Evolutionary conservation across 2,797 vertebrate species (phyloP).

Genomic region (Malurus leucopterus): DNA sequence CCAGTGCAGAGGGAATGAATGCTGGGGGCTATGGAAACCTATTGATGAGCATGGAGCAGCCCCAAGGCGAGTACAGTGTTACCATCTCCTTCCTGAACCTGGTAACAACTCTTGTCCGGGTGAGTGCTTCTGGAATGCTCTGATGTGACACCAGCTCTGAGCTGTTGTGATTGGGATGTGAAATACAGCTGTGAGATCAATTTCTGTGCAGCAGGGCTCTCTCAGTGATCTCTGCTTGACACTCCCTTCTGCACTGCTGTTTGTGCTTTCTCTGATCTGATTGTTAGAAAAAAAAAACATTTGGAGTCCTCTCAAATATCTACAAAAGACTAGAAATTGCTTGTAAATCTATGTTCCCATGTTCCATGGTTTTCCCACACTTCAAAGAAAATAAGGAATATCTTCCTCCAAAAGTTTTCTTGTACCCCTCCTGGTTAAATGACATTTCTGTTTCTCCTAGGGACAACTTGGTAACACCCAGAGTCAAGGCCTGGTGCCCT

Average conservation of each 20-base stretch:
- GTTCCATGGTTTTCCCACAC: not conserved
- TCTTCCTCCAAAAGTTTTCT: not conserved
- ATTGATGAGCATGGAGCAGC: conserved; percentile 91
- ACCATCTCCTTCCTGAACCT: conserved; percentile 92
- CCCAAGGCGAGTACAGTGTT: conserved; percentile 90
- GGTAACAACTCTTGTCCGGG: conserved; percentile 92
- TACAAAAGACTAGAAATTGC: not conserved
- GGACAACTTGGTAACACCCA: conserved; percentile 94
- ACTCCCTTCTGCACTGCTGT: not conserved
- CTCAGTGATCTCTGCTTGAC: not conserved
- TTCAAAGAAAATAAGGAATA: not conserved
- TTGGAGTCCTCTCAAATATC: not conserved
- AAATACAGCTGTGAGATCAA: not conserved
- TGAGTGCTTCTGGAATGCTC: conserved; percentile 47
- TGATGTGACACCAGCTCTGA: not conserved
- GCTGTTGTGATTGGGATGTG: not conserved
- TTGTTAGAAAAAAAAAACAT: not conserved
- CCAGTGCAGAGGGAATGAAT: conserved; percentile 95
- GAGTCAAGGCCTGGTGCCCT: conserved; percentile 92
- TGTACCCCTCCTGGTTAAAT: not conserved
- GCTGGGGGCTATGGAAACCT: conserved; percentile 94
- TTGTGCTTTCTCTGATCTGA: not conserved
- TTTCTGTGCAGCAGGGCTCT: not conserved
- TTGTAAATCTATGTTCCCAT: accelerated
- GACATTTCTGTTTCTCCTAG: conserved; percentile 63